Base-by-base conservation (phyloP, 2,797 vertebrate species). In the Cheirogaleus major region DNA sequence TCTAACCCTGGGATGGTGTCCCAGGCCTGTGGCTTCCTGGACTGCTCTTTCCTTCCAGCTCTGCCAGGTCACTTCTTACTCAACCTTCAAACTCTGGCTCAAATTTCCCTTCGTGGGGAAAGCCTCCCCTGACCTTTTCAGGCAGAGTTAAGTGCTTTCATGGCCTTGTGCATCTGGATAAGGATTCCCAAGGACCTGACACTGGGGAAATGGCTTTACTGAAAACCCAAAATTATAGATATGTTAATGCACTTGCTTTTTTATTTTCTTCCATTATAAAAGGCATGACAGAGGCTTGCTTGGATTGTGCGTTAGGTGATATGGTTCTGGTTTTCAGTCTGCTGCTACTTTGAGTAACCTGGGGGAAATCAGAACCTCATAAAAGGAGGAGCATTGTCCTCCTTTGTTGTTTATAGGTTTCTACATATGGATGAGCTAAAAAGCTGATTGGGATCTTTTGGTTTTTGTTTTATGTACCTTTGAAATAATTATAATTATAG, bases 11-110 rank as follows among this genome's bases (percentile, higher is more conserved):
- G 70, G 59, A 61, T 63, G 41, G 81, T 72, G 32, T 45, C 52
- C 63, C 30, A 63, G 48, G 23, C 50, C 69, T 30, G 7, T 25
- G 50, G 61, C 73, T 92, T 95, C 87, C 61, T 89, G 84, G 78
- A 57, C 95, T 41, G 5, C 13, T 73, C n/a, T 55, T 90, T 94
- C 85, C 59, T 85, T 93, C 73, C 63, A 63, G 59, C 72, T 70
- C 57, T 95, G 85, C 82, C 69, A 80, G 73, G 88, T 97, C 87
- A 96, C 43, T 45, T 96, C 82, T 65, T 89, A n/a, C 69, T 83
- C 91, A 83, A 63, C 35, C 79, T 95, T 95, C 89, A 89, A 32
- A 18, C 45, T 69, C 32, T 18, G 1, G 70, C 94, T 97, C 79
- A 25, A 9, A 18, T 96, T 95, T 95, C 93, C 22, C 41, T 17